Percentiles rank a stretch among this genome's conserved stretches.
Evolutionary conservation across 2,888 invertebrate species (phyloP).

Genomic region (Germaria angustata): DNA sequence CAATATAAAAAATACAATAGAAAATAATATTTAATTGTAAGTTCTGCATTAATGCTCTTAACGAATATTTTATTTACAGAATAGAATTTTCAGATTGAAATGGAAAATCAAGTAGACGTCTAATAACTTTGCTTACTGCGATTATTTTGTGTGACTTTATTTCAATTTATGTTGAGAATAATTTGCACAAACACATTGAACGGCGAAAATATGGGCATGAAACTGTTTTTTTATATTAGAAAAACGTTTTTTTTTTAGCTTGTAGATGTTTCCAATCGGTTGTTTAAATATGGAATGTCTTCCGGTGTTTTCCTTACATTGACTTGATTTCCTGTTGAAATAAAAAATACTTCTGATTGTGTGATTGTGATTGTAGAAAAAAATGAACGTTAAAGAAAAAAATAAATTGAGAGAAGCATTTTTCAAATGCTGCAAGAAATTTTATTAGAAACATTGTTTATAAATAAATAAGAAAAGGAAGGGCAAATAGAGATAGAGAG

Average conservation of each 20-base stretch:
- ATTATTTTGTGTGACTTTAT: background rate
- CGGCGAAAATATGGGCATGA: too few relatives aligned
- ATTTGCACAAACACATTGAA: too few relatives aligned
- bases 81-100: background rate
- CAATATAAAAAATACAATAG: too few relatives aligned
- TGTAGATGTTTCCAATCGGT: too few relatives aligned
- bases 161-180: too few relatives aligned
- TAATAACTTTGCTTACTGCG: too few relatives aligned
- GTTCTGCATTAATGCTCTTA: background rate
- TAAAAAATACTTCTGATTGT: background rate
- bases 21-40: background rate
- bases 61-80: background rate
- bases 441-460: constrained; percentile 1
- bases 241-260: too few relatives aligned
- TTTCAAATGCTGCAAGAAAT: constrained; percentile 32
- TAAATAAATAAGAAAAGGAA: background rate
- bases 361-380: background rate
- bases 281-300: background rate
- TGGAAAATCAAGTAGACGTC: background rate
- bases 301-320: background rate
- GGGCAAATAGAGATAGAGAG: background rate
- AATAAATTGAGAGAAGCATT: background rate
- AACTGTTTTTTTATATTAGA: too few relatives aligned
- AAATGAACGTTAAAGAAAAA: background rate
- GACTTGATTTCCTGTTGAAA: background rate